Conservation (phyloP, 2,113 vertebrate genomes). For the Phalacrocorax pelagicus region DNA sequence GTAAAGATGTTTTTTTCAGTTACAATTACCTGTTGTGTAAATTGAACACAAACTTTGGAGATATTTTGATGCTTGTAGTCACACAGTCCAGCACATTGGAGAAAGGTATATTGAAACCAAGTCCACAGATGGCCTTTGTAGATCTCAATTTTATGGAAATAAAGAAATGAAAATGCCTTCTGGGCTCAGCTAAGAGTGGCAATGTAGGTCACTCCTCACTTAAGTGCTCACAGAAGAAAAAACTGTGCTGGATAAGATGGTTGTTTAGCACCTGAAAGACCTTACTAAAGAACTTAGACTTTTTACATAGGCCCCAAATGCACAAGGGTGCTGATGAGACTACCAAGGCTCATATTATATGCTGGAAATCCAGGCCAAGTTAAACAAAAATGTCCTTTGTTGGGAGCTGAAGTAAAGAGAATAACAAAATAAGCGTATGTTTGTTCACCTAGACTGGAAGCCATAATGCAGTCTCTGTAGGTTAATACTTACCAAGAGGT, state of each 20-base stretch:
- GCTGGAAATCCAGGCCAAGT: neutral
- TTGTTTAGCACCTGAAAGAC: neutral
- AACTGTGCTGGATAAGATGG: neutral
- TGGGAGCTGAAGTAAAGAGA: neutral
- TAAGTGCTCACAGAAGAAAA: neutral
- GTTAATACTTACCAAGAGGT: neutral
- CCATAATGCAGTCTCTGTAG: neutral
- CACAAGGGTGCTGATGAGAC: neutral
- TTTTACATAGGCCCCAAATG: neutral
- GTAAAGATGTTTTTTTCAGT: neutral
- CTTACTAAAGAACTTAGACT: neutral
- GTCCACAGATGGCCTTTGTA: neutral
- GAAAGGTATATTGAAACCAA: neutral
- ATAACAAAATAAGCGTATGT: neutral
- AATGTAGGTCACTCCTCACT: neutral
- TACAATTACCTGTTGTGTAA: neutral
- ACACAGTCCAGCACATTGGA: neutral
- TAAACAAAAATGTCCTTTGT: neutral
- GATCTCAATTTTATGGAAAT: neutral
- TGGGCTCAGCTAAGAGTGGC: neutral
- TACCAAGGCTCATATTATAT: neutral
- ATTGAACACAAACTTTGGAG: neutral
- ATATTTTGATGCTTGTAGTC: neutral
- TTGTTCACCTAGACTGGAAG: neutral
- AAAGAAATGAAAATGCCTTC: neutral